A percentile compares a stretch with the other conserved stretches of the same genome.
phyloP scores from a whole-genome alignment of 2,113 vertebrate species.

The Camelus dromedarius region DNA sequence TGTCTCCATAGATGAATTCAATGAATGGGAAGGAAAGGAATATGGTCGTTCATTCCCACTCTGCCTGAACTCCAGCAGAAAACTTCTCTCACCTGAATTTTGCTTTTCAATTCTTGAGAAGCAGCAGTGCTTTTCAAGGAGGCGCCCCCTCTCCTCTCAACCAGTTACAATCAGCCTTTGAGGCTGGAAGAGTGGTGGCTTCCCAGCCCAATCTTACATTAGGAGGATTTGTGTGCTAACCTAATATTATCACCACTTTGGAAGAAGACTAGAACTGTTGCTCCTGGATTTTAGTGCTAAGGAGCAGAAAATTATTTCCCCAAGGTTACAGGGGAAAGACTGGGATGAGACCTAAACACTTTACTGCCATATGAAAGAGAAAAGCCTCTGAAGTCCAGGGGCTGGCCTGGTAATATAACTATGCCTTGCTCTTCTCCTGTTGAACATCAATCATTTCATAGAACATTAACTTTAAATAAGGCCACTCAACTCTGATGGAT shows the following conservation, averaged over 20 bases:
- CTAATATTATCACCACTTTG: neutral
- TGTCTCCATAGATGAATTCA: neutral
- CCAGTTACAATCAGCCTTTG: neutral
- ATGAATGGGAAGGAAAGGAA: neutral
- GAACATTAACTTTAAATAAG: neutral
- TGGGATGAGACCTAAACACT: neutral
- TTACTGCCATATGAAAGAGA: neutral
- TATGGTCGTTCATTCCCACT: neutral
- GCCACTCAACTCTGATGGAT: neutral
- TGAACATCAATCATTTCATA: neutral
- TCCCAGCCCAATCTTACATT: neutral
- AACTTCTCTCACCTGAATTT: neutral
- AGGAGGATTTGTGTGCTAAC: neutral
- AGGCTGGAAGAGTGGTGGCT: neutral
- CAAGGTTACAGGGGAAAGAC: neutral
- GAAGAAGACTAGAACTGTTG: neutral
- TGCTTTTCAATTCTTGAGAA: neutral
- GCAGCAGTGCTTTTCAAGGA: neutral
- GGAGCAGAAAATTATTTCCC: neutral
- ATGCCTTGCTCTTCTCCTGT: neutral
- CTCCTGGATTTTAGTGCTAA: neutral
- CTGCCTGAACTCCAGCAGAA: neutral
- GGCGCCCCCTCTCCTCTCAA: rapidly evolving
- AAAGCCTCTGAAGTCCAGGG: neutral
- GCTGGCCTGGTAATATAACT: too few relatives aligned